These are phyloP conservation scores for Mastomys coucha DNA, from an alignment of 2,113 vertebrate species.

Conservation along the genomic window DNA sequence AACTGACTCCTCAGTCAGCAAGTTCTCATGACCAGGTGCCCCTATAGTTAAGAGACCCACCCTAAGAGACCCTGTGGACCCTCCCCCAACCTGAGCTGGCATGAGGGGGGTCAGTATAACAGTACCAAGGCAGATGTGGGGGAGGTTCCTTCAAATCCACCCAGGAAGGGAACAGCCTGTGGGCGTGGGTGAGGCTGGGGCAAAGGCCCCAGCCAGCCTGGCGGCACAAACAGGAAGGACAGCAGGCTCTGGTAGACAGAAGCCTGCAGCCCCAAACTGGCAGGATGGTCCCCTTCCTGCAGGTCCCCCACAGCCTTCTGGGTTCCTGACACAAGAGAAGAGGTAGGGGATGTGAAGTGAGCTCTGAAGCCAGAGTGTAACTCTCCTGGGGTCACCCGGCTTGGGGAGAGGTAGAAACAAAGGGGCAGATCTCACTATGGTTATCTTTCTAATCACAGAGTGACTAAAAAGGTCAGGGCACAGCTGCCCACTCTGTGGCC, in stretches of 20 bases:
- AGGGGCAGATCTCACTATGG: accelerated
- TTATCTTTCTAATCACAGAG: accelerated
- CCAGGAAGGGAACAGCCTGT: constrained; percentile 20
- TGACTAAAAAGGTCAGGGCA: accelerated
- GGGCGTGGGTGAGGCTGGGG: constrained; percentile 8
- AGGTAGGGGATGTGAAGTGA: background rate
- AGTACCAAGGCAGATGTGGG: background rate
- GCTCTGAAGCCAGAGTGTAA: background rate
- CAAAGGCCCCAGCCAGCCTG: background rate
- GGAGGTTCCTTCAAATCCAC: background rate
- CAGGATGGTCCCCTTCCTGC: background rate
- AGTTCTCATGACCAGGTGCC: background rate
- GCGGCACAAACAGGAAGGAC: constrained; percentile 76
- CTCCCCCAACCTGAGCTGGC: background rate
- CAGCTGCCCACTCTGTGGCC: accelerated
- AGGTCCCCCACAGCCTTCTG: background rate
- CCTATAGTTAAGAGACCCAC: too few species aligned
- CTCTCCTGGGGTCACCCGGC: background rate
- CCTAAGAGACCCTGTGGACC: too few species aligned
- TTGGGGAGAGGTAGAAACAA: background rate
- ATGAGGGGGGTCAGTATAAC: background rate
- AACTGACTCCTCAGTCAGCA: background rate
- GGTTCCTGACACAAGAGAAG: background rate
- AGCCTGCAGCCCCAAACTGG: background rate
- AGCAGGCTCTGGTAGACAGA: background rate